Evolutionary conservation across 1,140 invertebrate species (phyloP), one percentile per base, ranked within the genome.

Genomic region (Trigoniulus corallinus): DNA sequence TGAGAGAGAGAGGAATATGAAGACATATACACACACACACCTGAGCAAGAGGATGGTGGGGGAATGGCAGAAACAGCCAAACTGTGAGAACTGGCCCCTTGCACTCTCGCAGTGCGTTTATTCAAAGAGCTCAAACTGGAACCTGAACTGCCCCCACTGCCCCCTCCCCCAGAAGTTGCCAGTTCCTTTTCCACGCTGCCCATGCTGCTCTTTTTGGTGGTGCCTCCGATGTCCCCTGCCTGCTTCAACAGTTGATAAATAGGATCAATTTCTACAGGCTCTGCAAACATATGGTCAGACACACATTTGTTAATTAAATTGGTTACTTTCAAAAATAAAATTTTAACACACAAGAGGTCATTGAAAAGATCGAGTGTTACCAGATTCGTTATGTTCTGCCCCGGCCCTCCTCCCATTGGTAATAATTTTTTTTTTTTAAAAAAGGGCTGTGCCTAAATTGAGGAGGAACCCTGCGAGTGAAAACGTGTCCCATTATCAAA

Each of bases 211-310:
- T 39, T 22, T n/a, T 34, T 26, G 45, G 49, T 26, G 25, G 48
- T 18, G 44, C 58, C 59, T 7, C 62, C 63, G 65, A 89, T 80
- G 75, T 88, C 84, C 59, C 82, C 82, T 59, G 85, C 86, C 69
- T 88, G 82, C 75, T 89, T 89, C 72, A 92, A 75, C 64, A 89
- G 84, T 74, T 87, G 85, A 73, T 91, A 91, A 64, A 84, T 86
- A 69, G 81, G 79, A 74, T 91, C 86, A 72, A 87, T 79, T 74
- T 85, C 82, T 50, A 64, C 63, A 26, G 45, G 45, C 22, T 44
- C 48, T 50, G 48, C 12, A 29, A 34, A 12, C 3, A 47, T 18
- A 15, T 7, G 18, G n/a, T 10, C 34, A 10, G n/a, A 37, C 34
- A n/a, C 34, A 37, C 7, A 10, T 7, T n/a, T 37, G 7, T 37